Percentiles rank a stretch among this genome's conserved stretches.
phyloP scores from a whole-genome alignment of 2,113 vertebrate species.

The Coptodon bakossiorum region DNA sequence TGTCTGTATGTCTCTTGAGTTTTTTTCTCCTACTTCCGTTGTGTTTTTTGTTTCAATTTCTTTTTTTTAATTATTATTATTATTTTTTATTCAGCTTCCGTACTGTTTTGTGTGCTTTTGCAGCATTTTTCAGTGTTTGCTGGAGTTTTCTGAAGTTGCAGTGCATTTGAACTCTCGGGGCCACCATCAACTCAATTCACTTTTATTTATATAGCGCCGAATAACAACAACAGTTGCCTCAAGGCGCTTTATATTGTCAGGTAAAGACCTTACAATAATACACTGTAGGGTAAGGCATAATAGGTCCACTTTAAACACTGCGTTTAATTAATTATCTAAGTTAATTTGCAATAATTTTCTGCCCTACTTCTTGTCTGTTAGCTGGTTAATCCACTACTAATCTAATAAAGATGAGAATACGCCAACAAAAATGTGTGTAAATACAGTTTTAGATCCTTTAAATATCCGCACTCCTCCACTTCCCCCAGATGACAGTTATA shows the following conservation, averaged over 20 bases:
- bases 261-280: neutral
- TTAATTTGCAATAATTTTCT: neutral
- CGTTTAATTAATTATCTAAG: neutral
- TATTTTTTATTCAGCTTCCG: accelerated
- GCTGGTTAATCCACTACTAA: neutral
- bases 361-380: neutral
- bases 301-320: neutral
- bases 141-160: neutral
- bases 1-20: neutral
- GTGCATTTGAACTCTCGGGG: accelerated
- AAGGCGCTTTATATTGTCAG: neutral
- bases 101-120: neutral
- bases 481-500: neutral
- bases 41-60: neutral
- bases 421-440: neutral
- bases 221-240: neutral
- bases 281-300: neutral
- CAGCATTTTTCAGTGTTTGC: neutral
- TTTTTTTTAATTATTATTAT: too few species aligned
- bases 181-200: accelerated
- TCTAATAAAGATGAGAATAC: neutral
- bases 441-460: neutral
- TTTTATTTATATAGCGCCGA: neutral
- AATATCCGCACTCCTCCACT: neutral
- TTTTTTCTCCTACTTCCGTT: neutral